Evolutionary conservation across 2,113 vertebrate species (phyloP).

Genomic region (Galeopterus variegatus): DNA sequence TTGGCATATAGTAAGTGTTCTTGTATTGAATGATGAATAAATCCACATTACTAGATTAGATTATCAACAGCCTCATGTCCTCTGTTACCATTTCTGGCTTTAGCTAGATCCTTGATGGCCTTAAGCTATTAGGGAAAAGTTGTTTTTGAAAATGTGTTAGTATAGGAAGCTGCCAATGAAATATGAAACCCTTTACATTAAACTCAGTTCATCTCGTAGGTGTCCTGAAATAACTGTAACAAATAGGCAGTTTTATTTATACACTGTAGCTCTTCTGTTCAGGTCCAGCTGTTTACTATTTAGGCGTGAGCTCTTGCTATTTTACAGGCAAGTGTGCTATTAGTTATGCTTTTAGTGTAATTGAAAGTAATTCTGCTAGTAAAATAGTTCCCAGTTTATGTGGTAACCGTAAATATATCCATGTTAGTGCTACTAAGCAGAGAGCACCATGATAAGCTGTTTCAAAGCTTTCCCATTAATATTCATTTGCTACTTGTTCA

Average conservation of each 20-base stretch:
- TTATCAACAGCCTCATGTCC: not conserved
- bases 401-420: not conserved
- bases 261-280: not conserved
- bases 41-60: not conserved
- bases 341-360: not conserved
- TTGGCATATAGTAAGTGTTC: not conserved
- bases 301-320: not conserved
- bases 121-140: not conserved
- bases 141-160: not conserved
- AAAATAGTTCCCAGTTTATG: not conserved
- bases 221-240: not conserved
- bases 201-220: not conserved
- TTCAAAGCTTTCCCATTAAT: not conserved
- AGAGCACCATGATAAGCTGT: not conserved
- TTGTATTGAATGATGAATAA: not conserved
- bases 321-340: not conserved
- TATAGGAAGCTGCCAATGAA: not conserved
- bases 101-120: not conserved
- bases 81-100: not conserved
- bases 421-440: not conserved
- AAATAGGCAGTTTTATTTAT: not conserved
- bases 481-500: not conserved
- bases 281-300: not conserved
- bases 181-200: not conserved
- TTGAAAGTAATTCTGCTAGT: not conserved